phyloP scores from a whole-genome alignment of 2,888 invertebrate species.

The Tipula confusa region DNA sequence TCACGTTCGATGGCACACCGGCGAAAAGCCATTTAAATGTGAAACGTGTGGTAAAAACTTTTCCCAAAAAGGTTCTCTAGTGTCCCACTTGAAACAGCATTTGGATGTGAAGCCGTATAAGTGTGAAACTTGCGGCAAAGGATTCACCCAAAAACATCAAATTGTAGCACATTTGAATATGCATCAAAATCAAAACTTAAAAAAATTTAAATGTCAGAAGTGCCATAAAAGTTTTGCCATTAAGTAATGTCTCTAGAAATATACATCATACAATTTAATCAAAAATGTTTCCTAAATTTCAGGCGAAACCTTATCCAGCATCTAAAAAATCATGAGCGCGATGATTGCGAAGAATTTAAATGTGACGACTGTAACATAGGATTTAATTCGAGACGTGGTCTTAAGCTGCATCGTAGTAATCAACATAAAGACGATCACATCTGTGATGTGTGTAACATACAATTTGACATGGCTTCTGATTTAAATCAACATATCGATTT shows the following conservation, averaged over 20 bases:
- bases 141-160: conserved; percentile 48
- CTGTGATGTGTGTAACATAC: conserved; percentile 39
- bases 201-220: conserved; percentile 41
- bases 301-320: conserved; percentile 39
- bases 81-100: conserved; percentile 35
- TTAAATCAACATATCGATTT: conserved; percentile 38
- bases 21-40: conserved; percentile 36
- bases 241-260: conserved; percentile 39
- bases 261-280: neutral
- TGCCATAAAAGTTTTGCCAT: conserved; percentile 44
- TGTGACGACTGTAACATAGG: conserved; percentile 39
- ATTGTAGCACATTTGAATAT: conserved; percentile 34
- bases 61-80: conserved; percentile 34
- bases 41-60: conserved; percentile 35
- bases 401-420: conserved; percentile 39
- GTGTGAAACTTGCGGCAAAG: conserved; percentile 35
- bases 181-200: conserved; percentile 34
- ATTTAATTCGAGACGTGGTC: conserved; percentile 38
- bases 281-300: conserved; percentile 32
- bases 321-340: conserved; percentile 38
- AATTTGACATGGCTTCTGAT: conserved; percentile 38
- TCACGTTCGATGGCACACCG: conserved; percentile 35
- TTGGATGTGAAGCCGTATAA: conserved; percentile 34
- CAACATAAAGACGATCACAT: conserved; percentile 39
- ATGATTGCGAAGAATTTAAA: conserved; percentile 36